A percentile compares a stretch with the other conserved stretches of the same genome.
These are phyloP conservation scores for Octonoba sinensis DNA, from an alignment of 2,888 invertebrate genomes.

Conservation along the genomic window DNA sequence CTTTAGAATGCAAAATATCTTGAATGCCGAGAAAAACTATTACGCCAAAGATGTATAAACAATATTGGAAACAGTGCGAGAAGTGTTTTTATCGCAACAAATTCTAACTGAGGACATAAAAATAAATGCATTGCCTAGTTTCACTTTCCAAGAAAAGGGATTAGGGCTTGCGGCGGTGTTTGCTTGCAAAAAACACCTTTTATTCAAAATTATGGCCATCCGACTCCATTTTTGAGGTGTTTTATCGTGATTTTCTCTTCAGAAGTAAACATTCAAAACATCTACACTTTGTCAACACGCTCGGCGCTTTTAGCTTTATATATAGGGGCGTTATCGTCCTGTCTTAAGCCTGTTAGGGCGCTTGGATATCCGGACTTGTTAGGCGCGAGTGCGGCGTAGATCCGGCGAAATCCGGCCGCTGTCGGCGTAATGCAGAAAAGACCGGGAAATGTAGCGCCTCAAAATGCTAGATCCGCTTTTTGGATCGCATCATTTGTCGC, in stretches of 20 bases:
- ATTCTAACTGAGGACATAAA: no score
- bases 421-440: slow-evolving; percentile 60
- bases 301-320: slow-evolving; percentile 2
- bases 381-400: slow-evolving; percentile 34
- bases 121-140: no score
- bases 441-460: slow-evolving; percentile 32
- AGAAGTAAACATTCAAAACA: slow-evolving; percentile 7
- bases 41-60: no score
- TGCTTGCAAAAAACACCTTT: slow-evolving; percentile 17
- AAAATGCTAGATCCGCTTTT: slow-evolving; percentile 12
- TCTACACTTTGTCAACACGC: background rate
- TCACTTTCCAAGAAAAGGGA: no score
- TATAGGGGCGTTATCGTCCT: slow-evolving; percentile 34
- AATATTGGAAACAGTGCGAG: no score
- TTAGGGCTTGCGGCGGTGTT: no score
- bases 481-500: slow-evolving; percentile 36
- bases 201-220: slow-evolving; percentile 56
- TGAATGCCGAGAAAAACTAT: no score
- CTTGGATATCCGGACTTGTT: slow-evolving; percentile 56
- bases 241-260: slow-evolving; percentile 56
- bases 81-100: no score
- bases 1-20: no score
- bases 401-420: slow-evolving; percentile 61
- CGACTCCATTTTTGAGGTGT: slow-evolving; percentile 17
- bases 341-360: slow-evolving; percentile 62